Evolutionary conservation across 2,797 vertebrate genomes (phyloP), one percentile per base, ranked within the genome.

Genomic region (Erpetoichthys calabaricus): DNA sequence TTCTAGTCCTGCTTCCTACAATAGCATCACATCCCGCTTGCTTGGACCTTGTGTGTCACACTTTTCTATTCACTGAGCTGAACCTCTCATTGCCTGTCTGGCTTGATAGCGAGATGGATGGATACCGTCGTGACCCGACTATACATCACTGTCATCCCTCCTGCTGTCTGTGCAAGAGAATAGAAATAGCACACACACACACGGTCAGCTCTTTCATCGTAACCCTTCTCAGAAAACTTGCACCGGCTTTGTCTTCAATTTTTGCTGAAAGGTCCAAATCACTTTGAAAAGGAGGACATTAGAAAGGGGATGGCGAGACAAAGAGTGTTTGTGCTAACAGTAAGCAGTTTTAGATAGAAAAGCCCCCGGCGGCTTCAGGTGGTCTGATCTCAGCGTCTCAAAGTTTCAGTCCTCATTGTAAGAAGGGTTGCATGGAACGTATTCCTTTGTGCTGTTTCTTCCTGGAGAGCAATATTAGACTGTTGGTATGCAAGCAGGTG

Each of bases 101-200:
- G 4, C 53, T 41, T 54, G 53, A 54, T 41, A 74, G 67, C 60
- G 73, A 79, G 81, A 76, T 10, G 45, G 71, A 78, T 79, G 55
- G 44, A 2, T 10, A 45, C 58, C 9, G 49, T 62, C 61, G 63
- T 64, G 65, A 65, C 69, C 63, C 72, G 45, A 64, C 63, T 10
- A 71, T 80, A 66, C 51, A 58, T 84, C 80, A 76, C 60, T 75
- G 78, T 74, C 80, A 72, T 46, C n/a, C 56, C 42, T 44, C 53
- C 62, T 56, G 0, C 45, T 65, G 65, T 58, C 58, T 63, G 60
- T 56, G 42, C 53, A 6, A 49, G 45, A 54, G 59, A 60, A 45
- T 10, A 45, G 42, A 43, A 55, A 59, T 46, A 5, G 52, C 66
- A 65, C 63, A 63, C 59, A 61, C 59, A 65, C 63, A 63, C 59